phyloP scores from a whole-genome alignment of 2,888 invertebrate species.

The Phengaris arion region DNA sequence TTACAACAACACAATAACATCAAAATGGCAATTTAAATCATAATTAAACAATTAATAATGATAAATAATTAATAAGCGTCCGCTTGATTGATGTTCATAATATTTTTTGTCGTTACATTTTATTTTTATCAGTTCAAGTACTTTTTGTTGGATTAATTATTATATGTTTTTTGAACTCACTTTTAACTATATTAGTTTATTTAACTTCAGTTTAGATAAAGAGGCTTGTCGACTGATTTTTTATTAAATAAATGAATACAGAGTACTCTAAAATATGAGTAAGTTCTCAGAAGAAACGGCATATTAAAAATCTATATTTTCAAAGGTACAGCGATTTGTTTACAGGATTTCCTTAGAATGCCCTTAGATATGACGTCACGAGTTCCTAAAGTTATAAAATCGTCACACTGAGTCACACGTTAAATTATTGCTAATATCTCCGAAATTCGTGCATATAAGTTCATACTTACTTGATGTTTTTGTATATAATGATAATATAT shows the following conservation, averaged over 20 bases:
- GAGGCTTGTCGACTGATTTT: not conserved
- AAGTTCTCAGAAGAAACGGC: too few relatives aligned
- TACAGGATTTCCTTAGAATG: too few relatives aligned
- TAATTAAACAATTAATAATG: slow-evolving; percentile 20
- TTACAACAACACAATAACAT: slow-evolving; percentile 1
- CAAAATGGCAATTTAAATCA: slow-evolving; percentile 11
- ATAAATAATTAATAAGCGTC: slow-evolving; percentile 27
- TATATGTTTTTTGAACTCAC: slow-evolving; percentile 38
- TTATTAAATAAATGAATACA: not conserved
- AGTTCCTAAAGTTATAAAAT: too few relatives aligned
- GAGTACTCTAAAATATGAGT: too few relatives aligned
- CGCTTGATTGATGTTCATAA: slow-evolving; percentile 40
- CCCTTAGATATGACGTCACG: too few relatives aligned
- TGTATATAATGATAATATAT: too few relatives aligned
- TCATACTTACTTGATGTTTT: too few relatives aligned
- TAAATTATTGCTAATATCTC: too few relatives aligned
- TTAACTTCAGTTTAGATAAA: not conserved
- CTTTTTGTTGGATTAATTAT: not conserved
- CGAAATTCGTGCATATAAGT: too few relatives aligned
- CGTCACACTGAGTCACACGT: too few relatives aligned
- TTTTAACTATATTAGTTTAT: slow-evolving; percentile 19
- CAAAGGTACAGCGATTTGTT: too few relatives aligned
- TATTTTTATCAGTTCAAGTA: slow-evolving; percentile 53
- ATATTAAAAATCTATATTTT: too few relatives aligned
- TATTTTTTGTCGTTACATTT: slow-evolving; percentile 33